These are phyloP conservation scores for Carlito syrichta DNA, from an alignment of 2,113 vertebrate species.

Conservation along the genomic window DNA sequence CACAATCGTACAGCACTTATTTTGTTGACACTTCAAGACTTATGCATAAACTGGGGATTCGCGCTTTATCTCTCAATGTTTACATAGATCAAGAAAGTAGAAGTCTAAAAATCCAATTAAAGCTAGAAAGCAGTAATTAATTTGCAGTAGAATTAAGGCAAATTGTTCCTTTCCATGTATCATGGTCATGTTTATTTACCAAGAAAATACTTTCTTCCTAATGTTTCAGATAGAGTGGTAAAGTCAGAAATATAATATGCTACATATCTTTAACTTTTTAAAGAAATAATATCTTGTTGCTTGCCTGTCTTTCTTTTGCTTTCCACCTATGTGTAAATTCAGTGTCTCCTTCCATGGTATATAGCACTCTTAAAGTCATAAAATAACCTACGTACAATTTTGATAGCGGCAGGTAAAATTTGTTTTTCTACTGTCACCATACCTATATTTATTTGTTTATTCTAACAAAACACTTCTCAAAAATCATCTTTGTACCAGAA, in stretches of 20 bases:
- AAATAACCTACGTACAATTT: neutral
- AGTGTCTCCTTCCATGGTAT: neutral
- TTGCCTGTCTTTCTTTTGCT: neutral
- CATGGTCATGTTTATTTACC: conserved; percentile 35
- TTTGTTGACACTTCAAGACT: conserved; percentile 26
- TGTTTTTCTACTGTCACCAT: neutral
- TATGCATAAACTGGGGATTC: neutral
- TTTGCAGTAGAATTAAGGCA: conserved; percentile 54
- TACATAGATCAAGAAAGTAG: conserved; percentile 42
- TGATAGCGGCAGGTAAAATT: neutral
- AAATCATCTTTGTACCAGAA: neutral
- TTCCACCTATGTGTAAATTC: neutral
- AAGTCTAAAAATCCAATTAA: conserved; percentile 19
- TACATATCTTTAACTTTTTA: neutral
- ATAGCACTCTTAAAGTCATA: neutral
- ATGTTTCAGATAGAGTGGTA: neutral
- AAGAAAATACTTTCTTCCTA: conserved; percentile 45
- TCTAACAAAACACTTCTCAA: neutral
- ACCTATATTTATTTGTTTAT: neutral
- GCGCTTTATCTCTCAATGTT: conserved; percentile 56
- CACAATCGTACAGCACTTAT: neutral
- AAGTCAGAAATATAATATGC: neutral
- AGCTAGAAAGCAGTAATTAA: conserved; percentile 22
- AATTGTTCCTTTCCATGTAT: neutral
- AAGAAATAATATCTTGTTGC: neutral